Conservation (phyloP, 2,797 vertebrate genomes). For the Gadopsis bispinosus region DNA sequence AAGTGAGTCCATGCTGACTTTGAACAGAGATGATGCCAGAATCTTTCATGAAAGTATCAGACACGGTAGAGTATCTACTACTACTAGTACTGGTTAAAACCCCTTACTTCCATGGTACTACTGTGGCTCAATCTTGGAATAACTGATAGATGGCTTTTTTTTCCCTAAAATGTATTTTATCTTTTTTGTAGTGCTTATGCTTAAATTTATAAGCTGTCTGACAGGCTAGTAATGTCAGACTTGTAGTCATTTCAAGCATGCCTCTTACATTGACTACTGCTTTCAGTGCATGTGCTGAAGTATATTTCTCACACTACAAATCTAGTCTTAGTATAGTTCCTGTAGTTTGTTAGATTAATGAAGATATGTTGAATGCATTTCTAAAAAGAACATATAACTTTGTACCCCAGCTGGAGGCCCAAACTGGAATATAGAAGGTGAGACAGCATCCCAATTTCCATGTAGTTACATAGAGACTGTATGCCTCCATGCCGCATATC, state of each 20-base stretch:
- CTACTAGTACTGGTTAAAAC: constrained; percentile 63
- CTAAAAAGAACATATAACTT: constrained; percentile 83
- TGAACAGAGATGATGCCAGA: constrained; percentile 86
- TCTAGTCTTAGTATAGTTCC: constrained; percentile 51
- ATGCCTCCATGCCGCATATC: constrained; percentile 77
- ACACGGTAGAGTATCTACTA: constrained; percentile 84
- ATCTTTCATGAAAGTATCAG: constrained; percentile 86
- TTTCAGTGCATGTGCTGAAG: constrained; percentile 79
- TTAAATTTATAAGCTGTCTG: constrained; percentile 54
- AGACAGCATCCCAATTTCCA: constrained; percentile 84
- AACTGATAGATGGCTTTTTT: constrained; percentile 30
- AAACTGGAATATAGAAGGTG: constrained; percentile 91
- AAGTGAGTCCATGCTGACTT: constrained; percentile 85
- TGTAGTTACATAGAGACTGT: constrained; percentile 81
- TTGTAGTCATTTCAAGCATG: constrained; percentile 70
- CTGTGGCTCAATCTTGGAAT: constrained; percentile 39
- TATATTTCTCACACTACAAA: constrained; percentile 47
- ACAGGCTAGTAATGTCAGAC: constrained; percentile 51
- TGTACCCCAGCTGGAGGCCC: constrained; percentile 88
- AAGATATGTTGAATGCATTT: constrained; percentile 74
- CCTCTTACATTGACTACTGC: constrained; percentile 58
- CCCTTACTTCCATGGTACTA: constrained; percentile 31
- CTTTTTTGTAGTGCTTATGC: constrained; percentile 52
- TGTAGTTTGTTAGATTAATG: constrained; percentile 66
- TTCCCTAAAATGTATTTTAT: constrained; percentile 52